Conservation (phyloP, 1,140 invertebrate genomes). For the Muscidifurax raptorellus region DNA sequence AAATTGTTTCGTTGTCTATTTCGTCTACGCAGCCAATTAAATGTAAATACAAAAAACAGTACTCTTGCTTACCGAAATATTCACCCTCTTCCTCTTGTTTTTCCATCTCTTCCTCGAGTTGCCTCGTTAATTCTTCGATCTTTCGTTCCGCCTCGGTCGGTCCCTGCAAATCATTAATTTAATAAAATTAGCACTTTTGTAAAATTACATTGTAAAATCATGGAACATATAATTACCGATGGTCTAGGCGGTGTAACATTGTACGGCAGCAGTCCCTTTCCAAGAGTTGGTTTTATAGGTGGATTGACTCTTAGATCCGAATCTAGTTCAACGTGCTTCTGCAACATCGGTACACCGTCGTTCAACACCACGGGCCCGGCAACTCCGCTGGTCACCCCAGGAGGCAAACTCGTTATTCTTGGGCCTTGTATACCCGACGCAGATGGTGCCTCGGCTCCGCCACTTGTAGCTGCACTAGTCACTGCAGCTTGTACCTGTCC, state of each 20-base stretch:
- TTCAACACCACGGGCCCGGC: conserved; percentile 71
- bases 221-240: conserved; percentile 67
- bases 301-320: conserved; percentile 65
- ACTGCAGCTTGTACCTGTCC: conserved; percentile 67
- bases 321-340: conserved; percentile 64
- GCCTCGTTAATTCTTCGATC: conserved; percentile 91
- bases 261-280: conserved; percentile 88
- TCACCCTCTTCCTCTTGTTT: conserved; percentile 95
- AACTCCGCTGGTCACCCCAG: conserved; percentile 73
- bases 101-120: conserved; percentile 96
- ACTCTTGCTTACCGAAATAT: conserved; percentile 89
- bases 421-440: conserved; percentile 63
- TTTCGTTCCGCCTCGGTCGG: conserved; percentile 93
- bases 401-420: conserved; percentile 71
- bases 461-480: conserved; percentile 60
- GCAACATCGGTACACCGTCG: conserved; percentile 67
- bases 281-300: conserved; percentile 70
- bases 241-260: conserved; percentile 91
- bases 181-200: conserved; percentile 11
- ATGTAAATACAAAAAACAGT: background rate
- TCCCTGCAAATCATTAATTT: conserved; percentile 75
- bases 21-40: background rate
- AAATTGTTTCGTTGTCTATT: background rate
- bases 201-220: background rate
- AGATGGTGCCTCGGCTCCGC: conserved; percentile 2